phyloP scores from a whole-genome alignment of 1,140 invertebrate genomes.

The Micrasema minimum region DNA sequence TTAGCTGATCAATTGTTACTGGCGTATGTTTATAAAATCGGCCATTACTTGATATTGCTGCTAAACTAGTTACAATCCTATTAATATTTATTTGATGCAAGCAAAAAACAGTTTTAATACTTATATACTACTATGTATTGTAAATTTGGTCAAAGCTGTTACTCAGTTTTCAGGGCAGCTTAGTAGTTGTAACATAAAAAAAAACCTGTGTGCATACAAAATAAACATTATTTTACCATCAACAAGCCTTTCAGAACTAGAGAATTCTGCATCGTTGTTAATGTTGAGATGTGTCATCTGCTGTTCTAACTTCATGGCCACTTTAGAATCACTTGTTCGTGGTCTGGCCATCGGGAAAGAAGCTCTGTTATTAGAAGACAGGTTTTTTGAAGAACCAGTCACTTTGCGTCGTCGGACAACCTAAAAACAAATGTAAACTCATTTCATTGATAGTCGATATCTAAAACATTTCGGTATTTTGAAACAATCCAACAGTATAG shows the following conservation, averaged over 20 bases:
- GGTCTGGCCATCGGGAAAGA: conserved; percentile 70
- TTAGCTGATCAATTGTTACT: too few species aligned
- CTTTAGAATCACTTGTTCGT: conserved; percentile 59
- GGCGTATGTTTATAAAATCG: too few species aligned
- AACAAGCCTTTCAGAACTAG: conserved; percentile 48
- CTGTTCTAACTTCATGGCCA: conserved; percentile 58
- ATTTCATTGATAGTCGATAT: neutral
- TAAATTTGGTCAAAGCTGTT: too few species aligned
- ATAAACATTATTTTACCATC: conserved; percentile 40
- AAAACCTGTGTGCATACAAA: too few species aligned
- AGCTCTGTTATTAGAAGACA: conserved; percentile 62
- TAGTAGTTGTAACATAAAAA: too few species aligned
- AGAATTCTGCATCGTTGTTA: conserved; percentile 46
- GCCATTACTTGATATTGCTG: too few species aligned
- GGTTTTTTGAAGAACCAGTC: conserved; percentile 42
- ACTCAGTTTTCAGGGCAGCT: too few species aligned
- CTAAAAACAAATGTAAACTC: conserved; percentile 49
- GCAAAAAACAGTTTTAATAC: too few species aligned
- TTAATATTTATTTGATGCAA: too few species aligned
- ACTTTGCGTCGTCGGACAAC: conserved; percentile 66
- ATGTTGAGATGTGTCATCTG: conserved; percentile 52
- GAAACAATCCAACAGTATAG: neutral
- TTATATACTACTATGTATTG: too few species aligned
- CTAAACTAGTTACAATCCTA: too few species aligned
- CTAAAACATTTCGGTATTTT: neutral